These are phyloP conservation scores for Apis cerana DNA, from an alignment of 1,140 invertebrate genomes.

Conservation along the genomic window DNA sequence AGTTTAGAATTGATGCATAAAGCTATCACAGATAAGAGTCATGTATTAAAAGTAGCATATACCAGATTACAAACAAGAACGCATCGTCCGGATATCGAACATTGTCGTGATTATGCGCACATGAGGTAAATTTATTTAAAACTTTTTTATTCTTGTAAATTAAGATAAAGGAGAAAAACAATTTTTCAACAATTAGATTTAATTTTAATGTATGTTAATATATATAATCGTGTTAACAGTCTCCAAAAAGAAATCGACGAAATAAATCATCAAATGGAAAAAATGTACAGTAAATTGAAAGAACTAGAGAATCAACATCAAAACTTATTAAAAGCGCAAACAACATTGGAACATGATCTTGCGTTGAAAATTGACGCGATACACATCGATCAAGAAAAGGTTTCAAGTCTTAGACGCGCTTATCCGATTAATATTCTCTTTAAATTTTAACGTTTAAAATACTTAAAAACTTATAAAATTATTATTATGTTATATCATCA, in stretches of 20 bases:
- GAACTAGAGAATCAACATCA: conserved; percentile 94
- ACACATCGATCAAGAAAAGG: conserved; percentile 97
- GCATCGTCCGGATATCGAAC: conserved; percentile 88
- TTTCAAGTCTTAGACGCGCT: conserved; percentile 93
- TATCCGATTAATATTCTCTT: conserved; percentile 93
- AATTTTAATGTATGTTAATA: not conserved
- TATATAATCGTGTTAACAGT: conserved; percentile 77
- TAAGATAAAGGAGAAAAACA: conserved; percentile 6
- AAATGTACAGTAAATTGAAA: conserved; percentile 89
- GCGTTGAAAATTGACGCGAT: conserved; percentile 94
- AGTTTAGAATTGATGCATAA: conserved; percentile 84
- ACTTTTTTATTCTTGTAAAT: not conserved
- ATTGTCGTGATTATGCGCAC: conserved; percentile 93
- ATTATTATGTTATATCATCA: not conserved
- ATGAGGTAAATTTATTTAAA: conserved; percentile 83
- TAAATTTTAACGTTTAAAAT: conserved; percentile 85
- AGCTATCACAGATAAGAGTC: conserved; percentile 87
- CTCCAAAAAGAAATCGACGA: conserved; percentile 93
- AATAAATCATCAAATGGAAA: conserved; percentile 91
- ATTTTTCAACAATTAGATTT: not conserved
- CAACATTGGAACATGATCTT: conserved; percentile 92
- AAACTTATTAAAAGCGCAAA: conserved; percentile 90
- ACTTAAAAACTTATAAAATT: conserved; percentile 13
- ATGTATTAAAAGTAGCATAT: conserved; percentile 92
- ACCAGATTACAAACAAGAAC: conserved; percentile 85